phyloP scores from a whole-genome alignment of 2,888 invertebrate species.

The Schizaphis graminum region DNA sequence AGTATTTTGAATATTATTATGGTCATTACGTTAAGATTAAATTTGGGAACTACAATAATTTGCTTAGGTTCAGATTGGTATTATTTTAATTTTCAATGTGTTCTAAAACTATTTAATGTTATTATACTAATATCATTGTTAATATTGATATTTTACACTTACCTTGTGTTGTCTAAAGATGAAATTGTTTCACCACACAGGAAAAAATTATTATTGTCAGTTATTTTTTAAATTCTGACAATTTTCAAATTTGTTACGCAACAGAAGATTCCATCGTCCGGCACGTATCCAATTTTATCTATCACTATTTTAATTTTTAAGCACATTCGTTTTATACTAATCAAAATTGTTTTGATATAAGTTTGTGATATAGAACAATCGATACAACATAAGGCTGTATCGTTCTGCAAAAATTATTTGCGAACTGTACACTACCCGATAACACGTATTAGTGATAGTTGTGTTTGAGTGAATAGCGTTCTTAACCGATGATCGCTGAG shows the following conservation, averaged over 20 bases:
- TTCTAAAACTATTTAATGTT: background rate
- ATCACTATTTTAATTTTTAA: no score
- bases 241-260: background rate
- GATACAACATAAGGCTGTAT: background rate
- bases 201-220: background rate
- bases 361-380: background rate
- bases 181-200: background rate
- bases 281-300: background rate
- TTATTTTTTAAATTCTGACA: background rate
- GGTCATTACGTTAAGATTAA: background rate
- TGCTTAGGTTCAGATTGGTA: background rate
- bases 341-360: background rate
- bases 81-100: background rate
- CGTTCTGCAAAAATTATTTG: background rate
- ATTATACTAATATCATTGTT: background rate
- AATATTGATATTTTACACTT: background rate
- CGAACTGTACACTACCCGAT: constrained; percentile 37
- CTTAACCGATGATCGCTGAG: constrained; percentile 20
- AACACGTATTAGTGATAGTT: constrained; percentile 32
- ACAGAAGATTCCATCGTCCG: background rate
- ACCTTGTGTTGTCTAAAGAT: background rate
- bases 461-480: constrained; percentile 3
- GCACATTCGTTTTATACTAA: background rate
- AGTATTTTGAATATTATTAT: background rate
- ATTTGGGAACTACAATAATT: background rate